Percentiles rank a stretch among this genome's conserved stretches.
Conservation (phyloP, 1,140 invertebrate genomes). For the Psilanteris sp. region DNA sequence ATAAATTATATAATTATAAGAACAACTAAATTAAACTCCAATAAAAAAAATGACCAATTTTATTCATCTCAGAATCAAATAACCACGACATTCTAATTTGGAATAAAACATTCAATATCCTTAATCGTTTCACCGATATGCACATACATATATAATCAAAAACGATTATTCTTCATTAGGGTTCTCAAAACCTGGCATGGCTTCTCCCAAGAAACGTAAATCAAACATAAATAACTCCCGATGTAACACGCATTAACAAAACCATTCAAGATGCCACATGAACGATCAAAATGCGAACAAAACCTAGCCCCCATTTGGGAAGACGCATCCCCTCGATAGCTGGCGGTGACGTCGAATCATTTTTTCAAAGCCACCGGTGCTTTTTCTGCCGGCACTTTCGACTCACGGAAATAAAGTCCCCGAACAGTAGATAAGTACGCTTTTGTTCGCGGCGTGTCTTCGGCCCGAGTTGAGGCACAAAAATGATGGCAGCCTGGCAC, state of each 20-base stretch:
- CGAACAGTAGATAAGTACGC: slow-evolving; percentile 29
- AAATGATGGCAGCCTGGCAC: slow-evolving; percentile 39
- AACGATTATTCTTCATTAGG: slow-evolving; percentile 30
- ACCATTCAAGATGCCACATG: slow-evolving; percentile 17
- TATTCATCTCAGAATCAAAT: too few species aligned
- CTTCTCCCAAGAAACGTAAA: slow-evolving; percentile 1
- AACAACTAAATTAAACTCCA: too few species aligned
- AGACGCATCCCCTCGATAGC: slow-evolving; percentile 20
- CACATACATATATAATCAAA: background rate
- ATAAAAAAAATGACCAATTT: too few species aligned
- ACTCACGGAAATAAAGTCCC: slow-evolving; percentile 39
- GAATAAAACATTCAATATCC: background rate
- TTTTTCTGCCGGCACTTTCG: slow-evolving; percentile 33
- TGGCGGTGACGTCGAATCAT: slow-evolving; percentile 40
- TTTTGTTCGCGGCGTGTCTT: slow-evolving; percentile 43
- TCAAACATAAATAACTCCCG: slow-evolving; percentile 36
- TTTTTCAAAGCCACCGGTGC: slow-evolving; percentile 21
- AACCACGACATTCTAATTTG: too few species aligned
- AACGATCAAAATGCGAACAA: slow-evolving; percentile 35
- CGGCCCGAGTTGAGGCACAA: slow-evolving; percentile 9
- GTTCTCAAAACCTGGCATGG: background rate
- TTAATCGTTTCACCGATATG: slow-evolving; percentile 11
- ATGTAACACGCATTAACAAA: slow-evolving; percentile 27
- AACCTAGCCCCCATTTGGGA: slow-evolving; percentile 24
- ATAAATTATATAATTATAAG: too few species aligned